These are phyloP conservation scores for Diorhabda elongata DNA, from an alignment of 1,140 invertebrate genomes.

Conservation along the genomic window DNA sequence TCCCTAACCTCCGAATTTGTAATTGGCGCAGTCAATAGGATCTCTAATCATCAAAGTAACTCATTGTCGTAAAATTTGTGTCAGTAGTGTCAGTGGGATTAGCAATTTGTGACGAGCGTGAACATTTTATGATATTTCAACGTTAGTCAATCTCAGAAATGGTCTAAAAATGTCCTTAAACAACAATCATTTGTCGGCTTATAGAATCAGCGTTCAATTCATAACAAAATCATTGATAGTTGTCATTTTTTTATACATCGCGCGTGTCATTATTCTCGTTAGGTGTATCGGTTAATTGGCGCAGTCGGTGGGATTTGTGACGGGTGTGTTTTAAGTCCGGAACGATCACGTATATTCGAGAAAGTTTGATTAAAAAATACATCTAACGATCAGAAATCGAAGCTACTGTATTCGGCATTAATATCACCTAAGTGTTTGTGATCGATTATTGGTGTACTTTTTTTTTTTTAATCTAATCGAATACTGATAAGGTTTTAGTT, in stretches of 20 bases:
- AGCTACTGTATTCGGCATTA: background rate
- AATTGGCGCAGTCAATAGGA: background rate
- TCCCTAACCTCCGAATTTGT: background rate
- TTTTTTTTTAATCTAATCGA: slow-evolving; percentile 9
- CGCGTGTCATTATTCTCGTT: too few relatives aligned
- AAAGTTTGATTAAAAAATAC: background rate
- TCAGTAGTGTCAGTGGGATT: background rate
- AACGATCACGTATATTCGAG: background rate
- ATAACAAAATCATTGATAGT: too few relatives aligned
- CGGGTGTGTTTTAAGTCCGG: background rate
- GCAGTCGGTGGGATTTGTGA: background rate
- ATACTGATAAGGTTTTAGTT: slow-evolving; percentile 22
- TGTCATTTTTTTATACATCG: too few relatives aligned
- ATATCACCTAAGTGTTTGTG: background rate
- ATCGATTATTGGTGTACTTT: background rate
- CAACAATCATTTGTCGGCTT: too few relatives aligned
- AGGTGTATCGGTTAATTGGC: too few relatives aligned
- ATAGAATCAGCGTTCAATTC: too few relatives aligned
- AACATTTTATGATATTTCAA: background rate
- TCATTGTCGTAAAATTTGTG: background rate
- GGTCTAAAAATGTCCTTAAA: too few relatives aligned
- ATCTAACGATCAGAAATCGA: background rate
- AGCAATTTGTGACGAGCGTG: background rate
- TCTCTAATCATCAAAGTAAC: background rate
- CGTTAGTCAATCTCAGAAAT: background rate